These are phyloP conservation scores for Cotesia congregata DNA, from an alignment of 2,888 invertebrate genomes.

Conservation along the genomic window DNA sequence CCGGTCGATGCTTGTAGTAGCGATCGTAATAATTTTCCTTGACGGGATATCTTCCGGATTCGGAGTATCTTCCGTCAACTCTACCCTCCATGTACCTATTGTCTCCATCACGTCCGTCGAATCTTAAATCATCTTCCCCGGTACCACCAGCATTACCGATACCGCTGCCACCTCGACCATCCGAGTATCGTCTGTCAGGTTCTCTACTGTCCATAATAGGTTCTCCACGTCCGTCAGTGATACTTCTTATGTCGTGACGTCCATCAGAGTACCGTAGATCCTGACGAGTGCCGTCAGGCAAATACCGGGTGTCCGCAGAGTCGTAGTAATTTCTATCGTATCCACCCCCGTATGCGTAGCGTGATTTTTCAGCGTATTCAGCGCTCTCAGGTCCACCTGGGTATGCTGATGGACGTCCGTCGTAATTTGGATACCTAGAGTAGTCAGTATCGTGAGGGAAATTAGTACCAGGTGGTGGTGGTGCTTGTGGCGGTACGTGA, in stretches of 20 bases:
- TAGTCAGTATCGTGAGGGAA: slow-evolving; percentile 60
- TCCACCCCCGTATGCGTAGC: slow-evolving; percentile 56
- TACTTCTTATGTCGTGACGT: slow-evolving; percentile 40
- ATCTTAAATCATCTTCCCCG: slow-evolving; percentile 54
- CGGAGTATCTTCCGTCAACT: slow-evolving; percentile 50
- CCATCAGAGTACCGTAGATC: slow-evolving; percentile 48
- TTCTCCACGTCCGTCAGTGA: slow-evolving; percentile 51
- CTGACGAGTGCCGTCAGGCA: slow-evolving; percentile 53
- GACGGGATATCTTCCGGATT: slow-evolving; percentile 53
- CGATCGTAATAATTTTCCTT: slow-evolving; percentile 69
- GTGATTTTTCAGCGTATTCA: slow-evolving; percentile 58
- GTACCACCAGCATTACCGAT: slow-evolving; percentile 54
- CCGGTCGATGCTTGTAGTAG: slow-evolving; percentile 67
- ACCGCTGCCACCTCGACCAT: slow-evolving; percentile 46
- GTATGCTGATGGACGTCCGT: slow-evolving; percentile 49
- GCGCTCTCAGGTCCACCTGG: slow-evolving; percentile 46
- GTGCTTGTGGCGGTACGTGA: slow-evolving; percentile 49
- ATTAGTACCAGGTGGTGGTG: slow-evolving; percentile 43
- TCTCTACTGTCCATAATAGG: slow-evolving; percentile 54
- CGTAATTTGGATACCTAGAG: slow-evolving; percentile 57
- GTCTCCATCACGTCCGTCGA: slow-evolving; percentile 57
- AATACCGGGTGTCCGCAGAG: slow-evolving; percentile 54
- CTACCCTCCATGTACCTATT: slow-evolving; percentile 52
- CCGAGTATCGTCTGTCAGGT: slow-evolving; percentile 51
- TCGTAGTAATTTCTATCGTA: slow-evolving; percentile 55